Conservation (phyloP, 2,797 vertebrate species). For the Steatocranus sp. region DNA sequence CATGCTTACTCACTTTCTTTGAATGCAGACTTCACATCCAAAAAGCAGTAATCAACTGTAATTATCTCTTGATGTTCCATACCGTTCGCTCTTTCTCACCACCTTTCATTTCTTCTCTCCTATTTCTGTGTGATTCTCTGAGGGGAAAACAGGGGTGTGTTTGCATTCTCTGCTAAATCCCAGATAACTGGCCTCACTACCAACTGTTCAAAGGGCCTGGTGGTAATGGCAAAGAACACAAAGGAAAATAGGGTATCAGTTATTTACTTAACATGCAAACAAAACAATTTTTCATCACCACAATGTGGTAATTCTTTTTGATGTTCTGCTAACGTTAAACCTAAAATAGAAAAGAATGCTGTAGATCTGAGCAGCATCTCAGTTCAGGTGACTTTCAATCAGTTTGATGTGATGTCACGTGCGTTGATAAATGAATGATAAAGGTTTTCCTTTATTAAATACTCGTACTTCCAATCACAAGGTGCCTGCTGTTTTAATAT, state of each 20-base stretch:
- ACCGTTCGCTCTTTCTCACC: constrained; percentile 33
- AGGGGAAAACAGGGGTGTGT: background rate
- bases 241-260: background rate
- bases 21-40: constrained; percentile 50
- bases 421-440: background rate
- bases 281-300: background rate
- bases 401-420: background rate
- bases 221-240: background rate
- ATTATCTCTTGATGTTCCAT: constrained; percentile 56
- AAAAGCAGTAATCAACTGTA: constrained; percentile 58
- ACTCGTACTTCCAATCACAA: background rate
- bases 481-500: background rate
- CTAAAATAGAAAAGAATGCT: background rate
- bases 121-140: constrained; percentile 22
- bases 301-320: background rate
- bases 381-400: background rate
- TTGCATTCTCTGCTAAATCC: constrained; percentile 29
- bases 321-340: background rate
- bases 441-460: background rate
- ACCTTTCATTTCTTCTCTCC: constrained; percentile 28
- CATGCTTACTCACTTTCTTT: constrained; percentile 54
- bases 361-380: background rate
- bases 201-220: background rate
- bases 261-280: background rate
- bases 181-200: background rate